Base-by-base conservation (phyloP, 2,888 invertebrate species). In the Drosophila aldrichi region DNA sequence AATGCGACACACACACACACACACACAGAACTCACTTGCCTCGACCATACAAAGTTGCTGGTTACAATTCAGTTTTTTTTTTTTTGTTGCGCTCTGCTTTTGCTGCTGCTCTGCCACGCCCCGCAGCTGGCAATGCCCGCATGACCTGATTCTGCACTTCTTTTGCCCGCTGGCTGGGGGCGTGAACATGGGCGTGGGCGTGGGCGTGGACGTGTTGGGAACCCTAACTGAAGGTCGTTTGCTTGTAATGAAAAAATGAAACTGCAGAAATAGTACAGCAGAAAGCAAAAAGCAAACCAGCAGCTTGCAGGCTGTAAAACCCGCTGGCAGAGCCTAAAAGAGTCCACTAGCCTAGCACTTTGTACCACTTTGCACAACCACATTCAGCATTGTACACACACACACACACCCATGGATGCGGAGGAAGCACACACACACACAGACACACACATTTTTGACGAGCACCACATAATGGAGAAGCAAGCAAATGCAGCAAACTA, bases 331-430 rank as follows among this genome's bases (percentile, higher is more conserved):
- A 25, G 70, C 59, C 41, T 54, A 67, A 66, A 64, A 77, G 86
- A 84, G 73, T 88, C 70, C 86, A 40, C 49, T 74, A 68, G 67
- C 72, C 72, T 57, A 83, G 87, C 89, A 88, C 88, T 89, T 88
- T 88, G 84, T 87, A 77, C 88, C 88, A 89, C 85, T 83, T 84
- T 82, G 71, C 70, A 52, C 59, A 81, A 83, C 89, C 89, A 83
- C 69, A 77, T 46, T 44, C 25, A 44, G 44, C 44, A 22, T 22
- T 25, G 7, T 22, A 52, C 14, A 34, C 34, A 58, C 62, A 52
- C 57, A 62, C 29, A 46, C 68, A 65, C 69, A 59, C 71, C 20
- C 48, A 48, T 57, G 63, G 76, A 77, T 60, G 64, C 67, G 55
- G 71, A 77, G 61, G 46, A 5, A 29, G n/a, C n/a, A n/a, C 10